Conservation (phyloP, 1,140 invertebrate species). For the Cryptotermes secundus region DNA sequence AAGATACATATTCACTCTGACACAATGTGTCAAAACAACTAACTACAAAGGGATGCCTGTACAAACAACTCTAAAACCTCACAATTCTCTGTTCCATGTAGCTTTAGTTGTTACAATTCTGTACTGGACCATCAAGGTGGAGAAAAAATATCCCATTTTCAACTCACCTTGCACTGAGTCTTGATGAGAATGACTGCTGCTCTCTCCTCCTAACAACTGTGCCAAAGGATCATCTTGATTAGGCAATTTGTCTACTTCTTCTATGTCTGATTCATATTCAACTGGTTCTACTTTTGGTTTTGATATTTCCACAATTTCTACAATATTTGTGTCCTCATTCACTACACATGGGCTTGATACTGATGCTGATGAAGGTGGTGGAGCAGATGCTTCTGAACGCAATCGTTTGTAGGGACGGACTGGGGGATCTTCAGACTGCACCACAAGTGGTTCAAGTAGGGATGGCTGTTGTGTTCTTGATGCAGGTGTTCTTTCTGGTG, state of each 20-base stretch:
- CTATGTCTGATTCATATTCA: slow-evolving; percentile 30
- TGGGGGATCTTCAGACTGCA: slow-evolving; percentile 20
- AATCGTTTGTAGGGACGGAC: slow-evolving; percentile 2
- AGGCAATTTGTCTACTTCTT: slow-evolving; percentile 21
- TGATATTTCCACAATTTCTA: slow-evolving; percentile 29
- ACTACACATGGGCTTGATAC: neutral
- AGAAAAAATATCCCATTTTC: no score
- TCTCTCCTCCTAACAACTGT: slow-evolving; percentile 15
- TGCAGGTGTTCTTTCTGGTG: neutral
- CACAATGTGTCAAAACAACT: no score
- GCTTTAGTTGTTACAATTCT: no score
- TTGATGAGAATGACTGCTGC: slow-evolving; percentile 25
- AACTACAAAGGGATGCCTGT: no score
- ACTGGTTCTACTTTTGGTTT: slow-evolving; percentile 33
- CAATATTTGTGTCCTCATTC: neutral
- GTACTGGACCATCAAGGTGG: no score
- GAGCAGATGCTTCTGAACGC: neutral
- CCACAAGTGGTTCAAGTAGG: neutral
- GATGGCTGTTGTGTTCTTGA: neutral
- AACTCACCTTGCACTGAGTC: neutral
- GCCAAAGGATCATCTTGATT: slow-evolving; percentile 20
- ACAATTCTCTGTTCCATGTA: no score
- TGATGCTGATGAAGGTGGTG: neutral
- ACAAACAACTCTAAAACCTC: no score
- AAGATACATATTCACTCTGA: no score